phyloP scores from a whole-genome alignment of 30 jellyfish, hydroid and myxozoan species.

The Turritopsis dohrnii region DNA sequence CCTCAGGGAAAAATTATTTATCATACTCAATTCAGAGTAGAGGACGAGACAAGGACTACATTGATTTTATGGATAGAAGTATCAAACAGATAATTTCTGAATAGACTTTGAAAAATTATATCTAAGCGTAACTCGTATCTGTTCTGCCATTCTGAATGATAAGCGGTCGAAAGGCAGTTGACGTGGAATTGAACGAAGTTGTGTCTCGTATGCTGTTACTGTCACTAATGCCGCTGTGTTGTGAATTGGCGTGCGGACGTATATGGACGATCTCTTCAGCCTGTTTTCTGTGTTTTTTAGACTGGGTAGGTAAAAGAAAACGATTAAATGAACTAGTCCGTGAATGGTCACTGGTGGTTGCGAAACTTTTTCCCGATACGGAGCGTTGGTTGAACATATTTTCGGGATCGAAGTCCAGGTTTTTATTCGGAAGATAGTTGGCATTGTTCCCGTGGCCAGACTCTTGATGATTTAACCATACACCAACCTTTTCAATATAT shows the following conservation, averaged over 20 bases:
- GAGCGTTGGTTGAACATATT: constrained; percentile 19
- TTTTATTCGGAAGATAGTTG: constrained; percentile 1
- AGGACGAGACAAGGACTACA: no score
- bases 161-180: constrained; percentile 9
- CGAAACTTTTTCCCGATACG: constrained; percentile 19
- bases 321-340: constrained; percentile 33
- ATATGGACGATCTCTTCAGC: neutral
- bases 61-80: no score
- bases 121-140: neutral
- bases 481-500: constrained; percentile 85
- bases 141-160: neutral
- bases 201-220: neutral
- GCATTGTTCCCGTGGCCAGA: constrained; percentile 14
- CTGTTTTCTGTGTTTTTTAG: constrained; percentile 8
- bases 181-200: neutral
- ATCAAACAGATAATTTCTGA: no score
- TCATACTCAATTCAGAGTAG: no score
- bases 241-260: neutral
- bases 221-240: neutral
- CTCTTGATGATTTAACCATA: constrained; percentile 83
- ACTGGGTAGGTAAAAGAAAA: constrained; percentile 28
- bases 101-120: no score
- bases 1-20: no score
- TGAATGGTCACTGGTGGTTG: constrained; percentile 37
- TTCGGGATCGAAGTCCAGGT: neutral